Evolutionary conservation across 1,140 invertebrate genomes (phyloP), one percentile per base, ranked within the genome.

Genomic region (Drosophila pandora): DNA sequence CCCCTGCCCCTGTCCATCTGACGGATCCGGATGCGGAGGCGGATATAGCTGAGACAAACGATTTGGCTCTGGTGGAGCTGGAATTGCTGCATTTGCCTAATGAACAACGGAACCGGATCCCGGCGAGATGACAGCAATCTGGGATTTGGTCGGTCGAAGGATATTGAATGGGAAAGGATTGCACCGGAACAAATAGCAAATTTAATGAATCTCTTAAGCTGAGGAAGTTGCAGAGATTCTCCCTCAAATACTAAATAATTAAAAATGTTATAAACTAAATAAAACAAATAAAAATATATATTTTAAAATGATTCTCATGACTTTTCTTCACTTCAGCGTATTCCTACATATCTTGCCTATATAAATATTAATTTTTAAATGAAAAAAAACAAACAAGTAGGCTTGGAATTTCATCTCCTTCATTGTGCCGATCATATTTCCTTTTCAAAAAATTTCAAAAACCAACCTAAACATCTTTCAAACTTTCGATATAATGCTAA

Each of bases 1-100:
- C 17, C 17, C 17, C 0, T 34, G 25, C 61, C 13, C 12, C 57
- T 45, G 28, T 39, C 22, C 21, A 13, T 39, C 23, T 28, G 25
- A 28, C 23, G 43, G 32, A 57, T 37, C 3, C 13, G 17, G 23
- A 13, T 55, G 32, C 62, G 43, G 49, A 64, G 32, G 43, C 55
- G 68, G 63, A 75, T 57, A 54, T 57, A 65, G 56, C 43, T 59
- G 50, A 76, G 55, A 76, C 63, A 63, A 82, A 81, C 63, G 82
- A 87, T 77, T 84, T 87, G 82, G 48, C 82, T 37, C 76, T 78
- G 87, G 74, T 87, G 43, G 58, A 78, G 23, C 60, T 87, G 45
- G 52, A 82, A 70, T 60, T 87, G 70, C 76, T 67, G 53, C 73
- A 69, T 64, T 84, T 73, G 77, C 49, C 63, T 68, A 76, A 87